Evolutionary conservation across 2,113 vertebrate species (phyloP).

Genomic region (Halichoeres trimaculatus): DNA sequence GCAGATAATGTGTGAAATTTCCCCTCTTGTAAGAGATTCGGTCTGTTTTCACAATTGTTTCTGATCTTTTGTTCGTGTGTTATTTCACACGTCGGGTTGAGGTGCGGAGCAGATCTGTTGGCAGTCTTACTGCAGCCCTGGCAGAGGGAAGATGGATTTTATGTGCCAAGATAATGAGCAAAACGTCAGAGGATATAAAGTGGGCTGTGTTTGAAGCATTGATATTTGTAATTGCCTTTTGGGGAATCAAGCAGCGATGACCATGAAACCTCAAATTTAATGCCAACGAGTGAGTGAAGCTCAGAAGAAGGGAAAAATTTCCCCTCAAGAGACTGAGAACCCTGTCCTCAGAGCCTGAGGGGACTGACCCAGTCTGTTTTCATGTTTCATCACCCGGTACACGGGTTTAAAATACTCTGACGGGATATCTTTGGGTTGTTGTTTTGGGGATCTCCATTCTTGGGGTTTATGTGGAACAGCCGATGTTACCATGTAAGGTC

Average conservation of each 20-base stretch:
- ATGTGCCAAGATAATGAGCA: slow-evolving; percentile 50
- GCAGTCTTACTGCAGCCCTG: slow-evolving; percentile 24
- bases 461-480: slow-evolving; percentile 39
- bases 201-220: slow-evolving; percentile 14
- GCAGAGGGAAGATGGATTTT: neutral
- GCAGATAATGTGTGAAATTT: slow-evolving; percentile 21
- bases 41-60: slow-evolving; percentile 18
- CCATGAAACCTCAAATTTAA: slow-evolving; percentile 14
- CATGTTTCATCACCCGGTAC: slow-evolving; percentile 42
- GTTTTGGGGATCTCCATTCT: slow-evolving; percentile 59
- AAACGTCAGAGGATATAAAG: slow-evolving; percentile 31
- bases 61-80: slow-evolving; percentile 2
- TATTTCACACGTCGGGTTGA: slow-evolving; percentile 13
- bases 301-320: slow-evolving; percentile 9
- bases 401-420: slow-evolving; percentile 52
- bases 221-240: slow-evolving; percentile 29
- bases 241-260: slow-evolving; percentile 31
- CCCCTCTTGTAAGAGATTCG: neutral
- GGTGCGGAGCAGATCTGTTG: slow-evolving; percentile 25
- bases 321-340: slow-evolving; percentile 18
- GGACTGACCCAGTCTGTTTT: slow-evolving; percentile 40
- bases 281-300: slow-evolving; percentile 10
- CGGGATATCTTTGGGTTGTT: slow-evolving; percentile 49
- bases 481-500: slow-evolving; percentile 67
- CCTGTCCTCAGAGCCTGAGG: slow-evolving; percentile 40